Evolutionary conservation across 2,797 vertebrate genomes (phyloP), one percentile per base, ranked within the genome.

Genomic region (Nannoperca obscura): DNA sequence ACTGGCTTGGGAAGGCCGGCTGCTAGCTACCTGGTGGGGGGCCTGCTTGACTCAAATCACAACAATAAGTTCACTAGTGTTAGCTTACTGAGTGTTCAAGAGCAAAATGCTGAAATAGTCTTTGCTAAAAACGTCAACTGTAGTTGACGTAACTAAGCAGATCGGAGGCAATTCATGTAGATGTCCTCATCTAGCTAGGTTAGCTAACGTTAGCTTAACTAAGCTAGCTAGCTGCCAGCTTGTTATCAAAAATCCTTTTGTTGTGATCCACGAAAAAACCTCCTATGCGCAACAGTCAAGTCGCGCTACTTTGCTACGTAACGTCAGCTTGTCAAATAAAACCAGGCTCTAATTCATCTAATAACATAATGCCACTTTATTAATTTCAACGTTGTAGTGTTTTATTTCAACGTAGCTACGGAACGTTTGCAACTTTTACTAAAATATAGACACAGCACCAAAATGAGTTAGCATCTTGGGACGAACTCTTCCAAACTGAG

Each of bases 231-330:
- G 84, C 91, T 76, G 76, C 71, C 87, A 90, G 91, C 90, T 92
- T 93, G 92, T 90, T 91, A 88, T 90, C 92, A 90, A 88, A 87
- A 93, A 92, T 94, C 93, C 94, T 94, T 94, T 95, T 95, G 93
- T 95, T 94, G 89, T 94, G 88, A 93, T 93, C 88, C 84, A 72
- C 66, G 72, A 80, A 89, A 85, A 90, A 88, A 32, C 69, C 83
- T 90, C 81, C 88, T 17, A 50, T 76, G 88, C 86, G 89, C 91
- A 93, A 89, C 89, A 92, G 89, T 88, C 80, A 60, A 74, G 84
- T 79, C 70, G 76, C 74, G 76, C 80, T 72, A 76, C 87, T 86
- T 67, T 74, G 44, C 74, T 70, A 19, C 67, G 59, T 2, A 67
- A 38, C 69, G 47, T 32, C 78, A 81, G 67, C 53, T 44, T 22